phyloP scores from a whole-genome alignment of 2,797 vertebrate species.

The Tamandua tetradactyla region DNA sequence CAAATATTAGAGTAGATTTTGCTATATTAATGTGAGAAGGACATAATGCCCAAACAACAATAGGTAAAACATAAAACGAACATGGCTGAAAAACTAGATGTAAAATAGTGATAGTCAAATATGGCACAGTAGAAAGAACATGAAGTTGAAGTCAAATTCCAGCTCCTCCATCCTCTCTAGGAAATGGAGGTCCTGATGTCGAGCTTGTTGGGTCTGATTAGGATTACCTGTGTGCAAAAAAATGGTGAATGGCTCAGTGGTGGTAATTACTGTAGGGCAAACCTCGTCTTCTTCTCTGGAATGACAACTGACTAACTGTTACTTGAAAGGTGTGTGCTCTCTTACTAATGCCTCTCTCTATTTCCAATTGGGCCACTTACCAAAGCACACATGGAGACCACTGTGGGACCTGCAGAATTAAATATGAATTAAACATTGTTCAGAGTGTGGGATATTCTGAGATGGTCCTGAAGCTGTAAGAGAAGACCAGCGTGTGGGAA shows the following conservation, averaged over 20 bases:
- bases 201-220: not conserved
- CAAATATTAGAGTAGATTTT: constrained; percentile 45
- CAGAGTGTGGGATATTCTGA: not conserved
- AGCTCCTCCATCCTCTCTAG: not conserved
- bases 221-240: not conserved
- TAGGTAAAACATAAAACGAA: not conserved
- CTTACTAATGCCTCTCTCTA: not conserved
- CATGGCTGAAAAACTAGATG: not conserved
- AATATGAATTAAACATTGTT: constrained; percentile 27
- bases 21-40: not conserved
- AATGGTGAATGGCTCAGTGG: not conserved
- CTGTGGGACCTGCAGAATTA: not conserved
- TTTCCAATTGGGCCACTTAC: constrained; percentile 6
- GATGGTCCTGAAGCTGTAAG: not conserved
- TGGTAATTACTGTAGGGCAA: not conserved
- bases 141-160: not conserved
- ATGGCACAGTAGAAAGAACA: not conserved
- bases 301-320: not conserved
- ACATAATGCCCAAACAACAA: not conserved
- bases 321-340: not conserved
- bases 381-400: not conserved
- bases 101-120: not conserved
- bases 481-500: not conserved
- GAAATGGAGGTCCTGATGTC: not conserved
- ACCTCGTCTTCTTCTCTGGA: not conserved